Conservation (phyloP, 1,140 invertebrate species). For the honey bee (Apis mellifera) region DNA sequence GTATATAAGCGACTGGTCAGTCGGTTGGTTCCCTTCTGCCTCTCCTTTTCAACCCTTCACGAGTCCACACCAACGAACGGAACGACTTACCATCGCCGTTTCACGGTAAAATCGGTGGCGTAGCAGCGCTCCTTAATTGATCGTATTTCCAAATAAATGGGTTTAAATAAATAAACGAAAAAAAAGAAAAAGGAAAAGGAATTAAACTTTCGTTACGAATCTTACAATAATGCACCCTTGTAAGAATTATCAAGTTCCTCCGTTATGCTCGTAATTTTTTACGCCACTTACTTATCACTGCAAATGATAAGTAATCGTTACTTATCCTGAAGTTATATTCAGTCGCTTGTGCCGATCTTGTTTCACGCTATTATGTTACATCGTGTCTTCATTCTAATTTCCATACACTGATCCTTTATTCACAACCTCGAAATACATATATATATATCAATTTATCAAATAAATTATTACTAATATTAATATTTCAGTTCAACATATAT, state of each 20-base stretch:
- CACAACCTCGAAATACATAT: constrained; percentile 3
- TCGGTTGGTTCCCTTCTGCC: constrained; percentile 61
- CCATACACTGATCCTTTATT: constrained; percentile 29
- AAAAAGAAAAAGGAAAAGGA: neutral
- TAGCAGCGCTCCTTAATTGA: constrained; percentile 13
- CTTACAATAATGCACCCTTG: too few relatives aligned
- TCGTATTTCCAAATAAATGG: neutral
- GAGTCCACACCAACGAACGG: constrained; percentile 14
- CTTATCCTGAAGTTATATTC: neutral
- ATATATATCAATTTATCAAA: too few relatives aligned
- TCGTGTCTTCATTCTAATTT: constrained; percentile 42
- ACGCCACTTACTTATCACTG: too few relatives aligned
- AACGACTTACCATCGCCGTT: constrained; percentile 18
- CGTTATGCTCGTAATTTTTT: neutral
- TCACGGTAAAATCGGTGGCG: constrained; percentile 13
- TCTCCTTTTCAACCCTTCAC: constrained; percentile 37
- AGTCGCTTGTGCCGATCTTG: constrained; percentile 15
- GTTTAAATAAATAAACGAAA: neutral
- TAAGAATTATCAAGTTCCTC: too few relatives aligned
- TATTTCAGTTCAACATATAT: too few relatives aligned
- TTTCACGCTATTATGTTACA: constrained; percentile 7
- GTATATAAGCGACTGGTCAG: constrained; percentile 77
- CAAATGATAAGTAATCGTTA: constrained; percentile 32
- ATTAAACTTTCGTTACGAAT: neutral
- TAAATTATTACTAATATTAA: too few relatives aligned